Evolutionary conservation across 2,113 vertebrate species (phyloP).

Genomic region (Holacanthus passer): DNA sequence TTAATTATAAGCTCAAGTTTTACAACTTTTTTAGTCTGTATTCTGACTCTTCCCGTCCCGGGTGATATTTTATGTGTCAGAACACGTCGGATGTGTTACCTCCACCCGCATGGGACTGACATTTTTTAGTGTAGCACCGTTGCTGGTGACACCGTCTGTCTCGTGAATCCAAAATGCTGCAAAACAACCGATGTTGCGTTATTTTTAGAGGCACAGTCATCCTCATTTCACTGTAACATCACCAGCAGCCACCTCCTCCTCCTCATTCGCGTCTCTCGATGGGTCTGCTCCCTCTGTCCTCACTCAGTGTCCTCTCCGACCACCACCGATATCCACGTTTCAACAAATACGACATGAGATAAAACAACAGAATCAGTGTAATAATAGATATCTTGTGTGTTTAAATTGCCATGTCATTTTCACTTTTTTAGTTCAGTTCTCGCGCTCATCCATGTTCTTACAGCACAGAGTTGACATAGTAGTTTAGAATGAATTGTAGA

Average conservation of each 20-base stretch:
- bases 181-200: constrained; percentile 37
- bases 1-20: background rate
- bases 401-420: background rate
- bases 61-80: constrained; percentile 26
- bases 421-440: background rate
- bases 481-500: background rate
- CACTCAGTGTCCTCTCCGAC: constrained; percentile 6
- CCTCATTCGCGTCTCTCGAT: constrained; percentile 40
- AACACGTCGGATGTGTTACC: background rate
- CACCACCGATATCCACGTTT: constrained; percentile 32
- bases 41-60: background rate
- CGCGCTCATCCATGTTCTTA: background rate
- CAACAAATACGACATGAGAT: constrained; percentile 36
- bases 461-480: background rate
- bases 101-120: constrained; percentile 13
- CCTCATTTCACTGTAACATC: constrained; percentile 38
- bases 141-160: constrained; percentile 15
- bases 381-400: constrained; percentile 3
- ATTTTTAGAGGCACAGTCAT: constrained; percentile 64
- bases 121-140: background rate
- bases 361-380: background rate
- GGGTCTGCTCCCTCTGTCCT: background rate
- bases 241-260: constrained; percentile 52
- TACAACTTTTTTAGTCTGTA: background rate
- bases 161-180: constrained; percentile 33